Evolutionary conservation across 2,797 vertebrate species (phyloP).

Genomic region (Spinus pinus): DNA sequence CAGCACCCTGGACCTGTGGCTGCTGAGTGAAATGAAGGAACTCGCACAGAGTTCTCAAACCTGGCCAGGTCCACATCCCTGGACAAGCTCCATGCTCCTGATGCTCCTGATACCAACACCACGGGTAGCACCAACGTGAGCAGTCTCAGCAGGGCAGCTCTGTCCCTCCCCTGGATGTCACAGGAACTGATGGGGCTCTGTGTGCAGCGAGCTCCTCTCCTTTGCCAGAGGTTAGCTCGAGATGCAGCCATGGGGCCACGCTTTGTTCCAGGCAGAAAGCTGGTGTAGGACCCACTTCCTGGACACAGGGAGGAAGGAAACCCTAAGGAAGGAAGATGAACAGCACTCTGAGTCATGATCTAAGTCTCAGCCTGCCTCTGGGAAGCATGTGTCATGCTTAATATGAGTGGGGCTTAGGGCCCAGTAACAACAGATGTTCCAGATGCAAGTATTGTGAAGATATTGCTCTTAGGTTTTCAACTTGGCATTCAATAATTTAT

Average conservation of each 20-base stretch:
- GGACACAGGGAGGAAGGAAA: conserved; percentile 44
- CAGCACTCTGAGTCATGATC: not conserved
- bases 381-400: not conserved
- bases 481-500: not conserved
- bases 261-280: not conserved
- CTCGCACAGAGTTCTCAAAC: accelerated
- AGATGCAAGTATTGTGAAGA: not conserved
- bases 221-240: not conserved
- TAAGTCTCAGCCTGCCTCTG: not conserved
- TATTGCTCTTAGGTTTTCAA: not conserved
- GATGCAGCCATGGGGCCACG: accelerated
- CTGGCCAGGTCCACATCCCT: not conserved
- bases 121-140: not conserved
- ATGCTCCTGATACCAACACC: not conserved
- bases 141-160: not conserved
- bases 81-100: not conserved
- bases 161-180: not conserved
- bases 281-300: not conserved
- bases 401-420: not conserved
- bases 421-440: not conserved
- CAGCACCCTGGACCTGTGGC: accelerated
- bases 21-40: not conserved
- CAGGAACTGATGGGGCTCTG: not conserved
- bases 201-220: not conserved
- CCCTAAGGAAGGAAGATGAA: conserved; percentile 40